Percentiles rank a stretch among this genome's conserved stretches.
These are phyloP conservation scores for Zaprionus kolodkinae DNA, from an alignment of 1,140 invertebrate species.

Conservation along the genomic window DNA sequence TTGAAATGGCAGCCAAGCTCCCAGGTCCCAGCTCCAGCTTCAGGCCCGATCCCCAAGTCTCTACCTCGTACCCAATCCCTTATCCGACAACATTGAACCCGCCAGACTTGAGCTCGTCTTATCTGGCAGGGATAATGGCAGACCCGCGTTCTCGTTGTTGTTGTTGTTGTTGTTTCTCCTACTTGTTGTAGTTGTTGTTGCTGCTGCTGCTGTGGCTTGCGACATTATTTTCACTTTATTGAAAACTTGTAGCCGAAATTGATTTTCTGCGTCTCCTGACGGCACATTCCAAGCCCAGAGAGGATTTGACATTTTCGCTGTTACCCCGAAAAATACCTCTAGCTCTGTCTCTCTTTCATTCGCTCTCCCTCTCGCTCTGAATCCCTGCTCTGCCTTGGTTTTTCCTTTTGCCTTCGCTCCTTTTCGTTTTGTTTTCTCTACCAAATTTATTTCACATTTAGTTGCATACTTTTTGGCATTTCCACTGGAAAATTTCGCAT, in stretches of 20 bases:
- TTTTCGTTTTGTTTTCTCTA: conserved; percentile 67
- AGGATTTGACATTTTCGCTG: conserved; percentile 71
- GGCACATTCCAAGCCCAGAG: conserved; percentile 66
- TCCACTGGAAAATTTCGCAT: conserved; percentile 70
- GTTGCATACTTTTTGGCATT: conserved; percentile 78
- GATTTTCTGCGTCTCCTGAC: conserved; percentile 78
- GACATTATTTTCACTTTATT: conserved; percentile 82
- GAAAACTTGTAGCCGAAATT: conserved; percentile 81
- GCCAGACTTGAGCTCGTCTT: conserved; percentile 35
- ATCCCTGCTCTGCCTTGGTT: not conserved
- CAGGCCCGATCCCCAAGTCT: not conserved
- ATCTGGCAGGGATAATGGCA: conserved; percentile 69
- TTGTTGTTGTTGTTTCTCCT: not conserved
- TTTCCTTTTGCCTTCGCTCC: conserved; percentile 2
- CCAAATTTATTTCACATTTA: conserved; percentile 81
- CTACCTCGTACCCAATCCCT: no score
- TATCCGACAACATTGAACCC: not conserved
- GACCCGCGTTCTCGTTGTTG: conserved; percentile 25
- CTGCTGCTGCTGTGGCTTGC: conserved; percentile 44
- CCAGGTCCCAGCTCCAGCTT: not conserved
- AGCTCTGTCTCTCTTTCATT: not conserved
- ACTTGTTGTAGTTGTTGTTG: conserved; percentile 20
- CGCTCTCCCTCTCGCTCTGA: not conserved
- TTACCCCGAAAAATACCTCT: conserved; percentile 25
- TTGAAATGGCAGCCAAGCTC: conserved; percentile 41